Evolutionary conservation across 2,113 vertebrate genomes (phyloP).

Genomic region (Sapayoa aenigma): DNA sequence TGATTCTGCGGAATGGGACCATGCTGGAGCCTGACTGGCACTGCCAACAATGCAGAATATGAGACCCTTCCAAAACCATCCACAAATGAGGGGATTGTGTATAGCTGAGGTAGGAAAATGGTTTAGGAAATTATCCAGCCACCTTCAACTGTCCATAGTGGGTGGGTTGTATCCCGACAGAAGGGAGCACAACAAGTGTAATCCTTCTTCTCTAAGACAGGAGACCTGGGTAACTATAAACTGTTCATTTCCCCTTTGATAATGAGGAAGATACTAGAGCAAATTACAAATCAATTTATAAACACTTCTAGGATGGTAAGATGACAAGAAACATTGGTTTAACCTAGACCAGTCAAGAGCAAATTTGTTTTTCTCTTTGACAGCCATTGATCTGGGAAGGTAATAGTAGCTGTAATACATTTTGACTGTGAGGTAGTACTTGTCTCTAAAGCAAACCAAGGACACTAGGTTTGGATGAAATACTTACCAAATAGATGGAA

Average conservation of each 20-base stretch:
- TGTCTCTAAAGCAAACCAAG: conserved; percentile 1
- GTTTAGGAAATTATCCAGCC: background rate
- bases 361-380: conserved; percentile 15
- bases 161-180: background rate
- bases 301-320: background rate
- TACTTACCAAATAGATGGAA: background rate
- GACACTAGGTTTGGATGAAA: background rate
- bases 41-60: background rate
- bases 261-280: background rate
- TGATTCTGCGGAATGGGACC: background rate
- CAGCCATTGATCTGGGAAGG: background rate
- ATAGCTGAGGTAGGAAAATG: background rate
- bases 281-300: conserved; percentile 19
- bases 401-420: background rate
- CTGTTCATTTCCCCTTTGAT: background rate
- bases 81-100: background rate
- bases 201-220: background rate
- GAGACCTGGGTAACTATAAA: background rate
- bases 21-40: background rate
- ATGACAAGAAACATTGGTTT: background rate
- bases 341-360: background rate
- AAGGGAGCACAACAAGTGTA: background rate
- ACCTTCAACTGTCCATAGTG: background rate
- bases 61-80: background rate
- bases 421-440: background rate